phyloP scores from a whole-genome alignment of 2,888 invertebrate genomes.

The Nemapogon koenigi region DNA sequence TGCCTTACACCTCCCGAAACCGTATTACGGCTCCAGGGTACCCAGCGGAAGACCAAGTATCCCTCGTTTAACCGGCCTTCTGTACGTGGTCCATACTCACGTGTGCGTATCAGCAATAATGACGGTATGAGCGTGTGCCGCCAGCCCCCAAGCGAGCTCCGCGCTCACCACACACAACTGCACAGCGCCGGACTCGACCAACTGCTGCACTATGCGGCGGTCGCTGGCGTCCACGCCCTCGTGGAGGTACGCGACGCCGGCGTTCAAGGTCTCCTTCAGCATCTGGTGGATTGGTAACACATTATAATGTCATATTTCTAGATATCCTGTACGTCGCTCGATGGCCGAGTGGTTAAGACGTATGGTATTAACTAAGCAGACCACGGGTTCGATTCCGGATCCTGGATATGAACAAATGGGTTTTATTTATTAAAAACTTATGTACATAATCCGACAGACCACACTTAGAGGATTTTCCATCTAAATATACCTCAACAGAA shows the following conservation, averaged over 20 bases:
- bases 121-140: conserved; percentile 90
- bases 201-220: conserved; percentile 88
- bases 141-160: conserved; percentile 92
- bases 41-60: neutral
- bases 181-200: conserved; percentile 92
- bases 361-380: too few species aligned
- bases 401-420: too few species aligned
- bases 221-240: conserved; percentile 90
- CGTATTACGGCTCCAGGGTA: neutral
- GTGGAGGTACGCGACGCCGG: conserved; percentile 97
- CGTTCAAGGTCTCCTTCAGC: conserved; percentile 87
- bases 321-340: too few species aligned
- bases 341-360: too few species aligned
- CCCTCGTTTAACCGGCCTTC: neutral
- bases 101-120: conserved; percentile 95
- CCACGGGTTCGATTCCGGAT: too few species aligned
- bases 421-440: too few species aligned
- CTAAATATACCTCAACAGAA: too few species aligned
- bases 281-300: too few species aligned
- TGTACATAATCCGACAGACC: too few species aligned
- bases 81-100: conserved; percentile 25
- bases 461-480: too few species aligned
- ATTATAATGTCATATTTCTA: too few species aligned
- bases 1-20: too few species aligned
- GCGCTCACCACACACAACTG: conserved; percentile 88